Base-by-base conservation (phyloP, 2,797 vertebrate species). In the Chloroceryle amazona region DNA sequence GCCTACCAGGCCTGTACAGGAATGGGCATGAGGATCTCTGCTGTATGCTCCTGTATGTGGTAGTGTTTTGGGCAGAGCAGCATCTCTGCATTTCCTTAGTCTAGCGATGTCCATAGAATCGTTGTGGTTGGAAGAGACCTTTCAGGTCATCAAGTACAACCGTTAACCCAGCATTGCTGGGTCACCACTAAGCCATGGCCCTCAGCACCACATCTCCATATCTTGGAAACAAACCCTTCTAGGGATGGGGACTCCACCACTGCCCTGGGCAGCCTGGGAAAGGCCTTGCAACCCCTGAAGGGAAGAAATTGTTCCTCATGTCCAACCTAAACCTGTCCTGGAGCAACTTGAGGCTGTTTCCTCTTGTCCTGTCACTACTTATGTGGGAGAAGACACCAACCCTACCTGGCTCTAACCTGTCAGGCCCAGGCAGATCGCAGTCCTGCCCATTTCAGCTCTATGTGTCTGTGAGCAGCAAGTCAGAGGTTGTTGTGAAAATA, bases 1-100 rank as follows among this genome's bases (percentile, higher is more conserved):
- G 22, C 37, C 4, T 6, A 16, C 28, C 67, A 54, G 23, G 57
- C 6, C 46, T 15, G 13, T 1, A 0, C 17, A 17, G 1, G 0
- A 26, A n/a, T 13, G 35, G 25, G 39, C n/a, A 2, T 6, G 52
- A 62, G 35, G 37, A 31, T 49, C 49, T 52, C 37, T 33, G n/a
- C 4, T 9, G 19, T 57, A n/a, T 33, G 13, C n/a, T 57, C n/a
- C n/a, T 8, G 21, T 10, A 9, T 0, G 11, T 6, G 13, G 23
- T 29, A 42, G 61, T 29, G 22, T 49, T 62, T 57, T 18, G 44
- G 55, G 25, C 62, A 44, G 20, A 16, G 81, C 11, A 42, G 20
- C 51, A 31, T 26, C 61, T 87, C 33, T 23, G 13, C 35, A 80
- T 66, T 81, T 73, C 29, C 16, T 46, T 41, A 47, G 72, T 19